These are phyloP conservation scores for Myotis vivesi DNA, from an alignment of 2,797 vertebrate genomes.

Conservation along the genomic window DNA sequence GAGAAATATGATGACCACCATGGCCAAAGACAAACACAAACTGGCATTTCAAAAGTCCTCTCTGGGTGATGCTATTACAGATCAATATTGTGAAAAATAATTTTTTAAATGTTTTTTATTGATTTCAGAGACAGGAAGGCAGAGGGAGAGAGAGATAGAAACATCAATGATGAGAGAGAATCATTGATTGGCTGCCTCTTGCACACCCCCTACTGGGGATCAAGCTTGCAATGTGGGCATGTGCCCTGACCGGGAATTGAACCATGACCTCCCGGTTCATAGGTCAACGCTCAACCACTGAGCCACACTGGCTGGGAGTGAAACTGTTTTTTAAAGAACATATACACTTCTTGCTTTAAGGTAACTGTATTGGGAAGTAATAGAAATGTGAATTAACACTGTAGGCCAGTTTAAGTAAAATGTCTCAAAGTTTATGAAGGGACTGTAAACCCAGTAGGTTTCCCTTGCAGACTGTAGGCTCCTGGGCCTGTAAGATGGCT, in stretches of 20 bases:
- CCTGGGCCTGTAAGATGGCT: not conserved
- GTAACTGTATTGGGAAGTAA: not conserved
- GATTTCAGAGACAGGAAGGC: not conserved
- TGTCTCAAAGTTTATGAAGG: not conserved
- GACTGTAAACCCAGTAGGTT: not conserved
- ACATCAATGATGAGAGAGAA: not conserved
- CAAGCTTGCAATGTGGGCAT: no score
- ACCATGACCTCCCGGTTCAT: no score
- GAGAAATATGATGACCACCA: conserved; percentile 58
- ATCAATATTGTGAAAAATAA: not conserved
- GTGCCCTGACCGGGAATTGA: no score
- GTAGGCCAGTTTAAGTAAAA: not conserved
- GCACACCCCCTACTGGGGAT: not conserved
- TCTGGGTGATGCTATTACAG: not conserved
- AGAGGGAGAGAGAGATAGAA: not conserved
- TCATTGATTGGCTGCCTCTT: not conserved
- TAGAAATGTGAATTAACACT: not conserved
- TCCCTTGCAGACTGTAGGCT: not conserved
- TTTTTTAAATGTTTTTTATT: not conserved
- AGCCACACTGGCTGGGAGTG: not conserved
- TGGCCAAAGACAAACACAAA: conserved; percentile 70
- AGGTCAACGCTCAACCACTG: not conserved
- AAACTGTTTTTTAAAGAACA: conserved; percentile 15
- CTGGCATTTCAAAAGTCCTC: conserved; percentile 64
- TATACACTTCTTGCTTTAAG: conserved; percentile 9